phyloP scores from a whole-genome alignment of 1,140 invertebrate species.

The Drosophila pandora region DNA sequence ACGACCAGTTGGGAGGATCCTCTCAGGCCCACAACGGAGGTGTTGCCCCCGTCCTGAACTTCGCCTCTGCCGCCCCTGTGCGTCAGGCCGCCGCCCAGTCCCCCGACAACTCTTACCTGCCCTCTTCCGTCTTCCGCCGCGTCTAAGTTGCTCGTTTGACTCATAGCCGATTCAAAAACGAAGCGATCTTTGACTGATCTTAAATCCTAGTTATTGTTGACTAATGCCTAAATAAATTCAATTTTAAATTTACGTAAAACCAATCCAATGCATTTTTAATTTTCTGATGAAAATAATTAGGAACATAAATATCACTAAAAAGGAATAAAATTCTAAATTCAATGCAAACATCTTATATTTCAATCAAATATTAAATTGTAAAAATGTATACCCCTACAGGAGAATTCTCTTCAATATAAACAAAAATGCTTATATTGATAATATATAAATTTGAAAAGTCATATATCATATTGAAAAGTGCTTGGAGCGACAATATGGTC shows the following conservation, averaged over 20 bases:
- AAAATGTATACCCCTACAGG: no score
- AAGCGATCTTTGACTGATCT: slow-evolving; percentile 72
- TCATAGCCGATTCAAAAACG: slow-evolving; percentile 47
- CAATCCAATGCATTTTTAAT: neutral
- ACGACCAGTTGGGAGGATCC: slow-evolving; percentile 61
- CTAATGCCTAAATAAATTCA: slow-evolving; percentile 77
- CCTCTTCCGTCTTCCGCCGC: slow-evolving; percentile 77
- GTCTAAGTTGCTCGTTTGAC: slow-evolving; percentile 55
- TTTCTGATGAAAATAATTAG: no score
- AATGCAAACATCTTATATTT: no score
- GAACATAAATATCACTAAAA: neutral
- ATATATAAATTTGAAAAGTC: no score
- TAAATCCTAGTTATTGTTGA: slow-evolving; percentile 78
- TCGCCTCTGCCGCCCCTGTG: slow-evolving; percentile 66
- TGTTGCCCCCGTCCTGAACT: slow-evolving; percentile 73
- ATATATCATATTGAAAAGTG: no score
- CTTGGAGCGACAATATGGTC: no score
- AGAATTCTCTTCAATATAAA: no score
- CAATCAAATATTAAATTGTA: no score
- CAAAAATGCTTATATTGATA: no score
- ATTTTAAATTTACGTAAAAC: slow-evolving; percentile 49
- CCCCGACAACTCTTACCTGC: slow-evolving; percentile 71
- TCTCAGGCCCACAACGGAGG: slow-evolving; percentile 57
- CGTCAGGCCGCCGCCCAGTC: slow-evolving; percentile 60
- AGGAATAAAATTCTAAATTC: no score